A percentile compares a stretch with the other conserved stretches of the same genome.
Evolutionary conservation across 2,113 vertebrate genomes (phyloP).

Genomic region (Zeus faber): DNA sequence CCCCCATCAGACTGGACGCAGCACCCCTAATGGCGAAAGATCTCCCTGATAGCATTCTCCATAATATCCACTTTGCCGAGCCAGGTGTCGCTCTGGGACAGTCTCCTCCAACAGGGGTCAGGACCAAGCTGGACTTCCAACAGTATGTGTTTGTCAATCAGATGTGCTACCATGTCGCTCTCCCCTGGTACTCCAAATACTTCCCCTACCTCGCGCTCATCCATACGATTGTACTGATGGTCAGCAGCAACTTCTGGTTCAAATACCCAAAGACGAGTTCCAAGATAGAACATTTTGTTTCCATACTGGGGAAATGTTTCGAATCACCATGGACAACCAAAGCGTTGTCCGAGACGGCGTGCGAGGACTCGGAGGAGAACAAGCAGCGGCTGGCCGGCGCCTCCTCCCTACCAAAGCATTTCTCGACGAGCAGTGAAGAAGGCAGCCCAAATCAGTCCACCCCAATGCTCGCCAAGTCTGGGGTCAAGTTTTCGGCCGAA

Average conservation of each 20-base stretch:
- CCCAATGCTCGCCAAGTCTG: slow-evolving; percentile 88
- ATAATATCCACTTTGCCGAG: slow-evolving; percentile 67
- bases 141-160: slow-evolving; percentile 99
- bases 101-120: slow-evolving; percentile 80
- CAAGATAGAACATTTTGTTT: slow-evolving; percentile 98
- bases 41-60: slow-evolving; percentile 69
- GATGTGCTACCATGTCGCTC: slow-evolving; percentile 97
- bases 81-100: slow-evolving; percentile 61
- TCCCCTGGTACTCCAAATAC: slow-evolving; percentile 99
- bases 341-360: slow-evolving; percentile 93
- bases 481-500: slow-evolving; percentile 91
- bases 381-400: slow-evolving; percentile 91
- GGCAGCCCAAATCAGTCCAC: slow-evolving; percentile 91
- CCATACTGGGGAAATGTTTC: slow-evolving; percentile 95
- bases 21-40: slow-evolving; percentile 72
- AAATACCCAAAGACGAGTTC: slow-evolving; percentile 99
- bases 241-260: slow-evolving; percentile 99
- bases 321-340: slow-evolving; percentile 99
- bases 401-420: slow-evolving; percentile 87
- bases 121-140: slow-evolving; percentile 96
- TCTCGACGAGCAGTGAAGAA: slow-evolving; percentile 95
- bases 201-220: slow-evolving; percentile 98
- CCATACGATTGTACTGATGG: slow-evolving; percentile 96
- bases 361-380: slow-evolving; percentile 96
- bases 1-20: slow-evolving; percentile 65